Conservation (phyloP, 2,888 invertebrate species). For the Tenthredo distinguenda region DNA sequence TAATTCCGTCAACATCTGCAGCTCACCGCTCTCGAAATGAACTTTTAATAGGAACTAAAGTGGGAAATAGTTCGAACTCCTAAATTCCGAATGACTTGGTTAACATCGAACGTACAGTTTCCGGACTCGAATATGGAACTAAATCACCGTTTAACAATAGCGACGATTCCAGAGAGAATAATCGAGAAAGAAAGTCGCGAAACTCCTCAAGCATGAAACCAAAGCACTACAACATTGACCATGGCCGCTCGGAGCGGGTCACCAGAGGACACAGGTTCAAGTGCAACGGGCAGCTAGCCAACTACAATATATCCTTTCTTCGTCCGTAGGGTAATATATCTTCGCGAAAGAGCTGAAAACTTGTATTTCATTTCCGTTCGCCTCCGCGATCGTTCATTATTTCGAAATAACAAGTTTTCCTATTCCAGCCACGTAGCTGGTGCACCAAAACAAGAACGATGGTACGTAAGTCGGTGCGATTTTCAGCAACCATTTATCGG, state of each 20-base stretch:
- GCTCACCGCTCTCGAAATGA: neutral
- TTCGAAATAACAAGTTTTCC: neutral
- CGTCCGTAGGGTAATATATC: slow-evolving; percentile 5
- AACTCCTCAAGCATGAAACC: slow-evolving; percentile 1
- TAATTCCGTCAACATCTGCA: neutral
- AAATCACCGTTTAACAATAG: neutral
- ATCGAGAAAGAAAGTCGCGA: neutral
- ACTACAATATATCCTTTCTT: slow-evolving; percentile 53
- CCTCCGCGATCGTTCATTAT: neutral
- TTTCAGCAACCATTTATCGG: no score
- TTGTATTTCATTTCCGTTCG: slow-evolving; percentile 21
- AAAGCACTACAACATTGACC: slow-evolving; percentile 57
- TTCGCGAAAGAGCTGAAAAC: neutral
- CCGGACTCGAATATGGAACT: neutral
- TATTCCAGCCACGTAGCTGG: neutral
- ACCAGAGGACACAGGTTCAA: slow-evolving; percentile 65
- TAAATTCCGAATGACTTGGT: neutral
- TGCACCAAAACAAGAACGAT: neutral
- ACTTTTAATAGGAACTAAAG: neutral
- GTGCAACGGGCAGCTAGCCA: slow-evolving; percentile 68
- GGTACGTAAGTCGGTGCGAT: neutral
- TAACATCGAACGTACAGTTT: neutral
- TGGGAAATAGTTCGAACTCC: neutral
- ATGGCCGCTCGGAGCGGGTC: slow-evolving; percentile 57
- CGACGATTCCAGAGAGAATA: neutral